Conservation (phyloP, 2,888 invertebrate genomes). For the Meteorus cinctellus region DNA sequence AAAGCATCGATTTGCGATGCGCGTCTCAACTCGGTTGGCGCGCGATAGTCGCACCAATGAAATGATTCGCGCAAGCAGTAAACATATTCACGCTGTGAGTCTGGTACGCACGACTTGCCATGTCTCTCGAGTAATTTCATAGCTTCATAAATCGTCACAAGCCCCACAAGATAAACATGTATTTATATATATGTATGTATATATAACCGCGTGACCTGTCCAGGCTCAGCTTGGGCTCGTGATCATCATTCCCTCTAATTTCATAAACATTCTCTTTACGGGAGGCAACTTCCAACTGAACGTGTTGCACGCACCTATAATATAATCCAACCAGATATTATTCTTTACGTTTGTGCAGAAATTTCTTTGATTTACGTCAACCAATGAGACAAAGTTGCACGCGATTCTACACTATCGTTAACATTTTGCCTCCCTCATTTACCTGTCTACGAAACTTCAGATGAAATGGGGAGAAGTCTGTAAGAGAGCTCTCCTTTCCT, state of each 20-base stretch:
- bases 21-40: slow-evolving; percentile 18
- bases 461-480: not conserved
- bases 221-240: slow-evolving; percentile 29
- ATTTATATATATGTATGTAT: not conserved
- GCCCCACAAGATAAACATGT: slow-evolving; percentile 7
- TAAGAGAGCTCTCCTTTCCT: not conserved
- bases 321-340: slow-evolving; percentile 15
- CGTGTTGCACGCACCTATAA: slow-evolving; percentile 15
- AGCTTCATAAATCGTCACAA: slow-evolving; percentile 44
- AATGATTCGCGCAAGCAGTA: slow-evolving; percentile 40
- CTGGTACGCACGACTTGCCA: slow-evolving; percentile 21
- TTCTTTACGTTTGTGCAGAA: slow-evolving; percentile 2
- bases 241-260: slow-evolving; percentile 43
- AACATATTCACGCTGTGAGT: slow-evolving; percentile 39
- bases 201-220: slow-evolving; percentile 30
- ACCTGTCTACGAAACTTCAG: slow-evolving; percentile 3
- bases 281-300: slow-evolving; percentile 26
- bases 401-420: not conserved
- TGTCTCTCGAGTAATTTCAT: slow-evolving; percentile 46
- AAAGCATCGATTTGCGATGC: slow-evolving; percentile 41
- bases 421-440: slow-evolving; percentile 3
- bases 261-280: slow-evolving; percentile 44
- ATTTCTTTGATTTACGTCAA: slow-evolving; percentile 2
- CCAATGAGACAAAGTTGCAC: not conserved
- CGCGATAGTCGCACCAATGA: slow-evolving; percentile 33